Evolutionary conservation across 2,797 vertebrate species (phyloP).

Genomic region (Streptopelia turtur): DNA sequence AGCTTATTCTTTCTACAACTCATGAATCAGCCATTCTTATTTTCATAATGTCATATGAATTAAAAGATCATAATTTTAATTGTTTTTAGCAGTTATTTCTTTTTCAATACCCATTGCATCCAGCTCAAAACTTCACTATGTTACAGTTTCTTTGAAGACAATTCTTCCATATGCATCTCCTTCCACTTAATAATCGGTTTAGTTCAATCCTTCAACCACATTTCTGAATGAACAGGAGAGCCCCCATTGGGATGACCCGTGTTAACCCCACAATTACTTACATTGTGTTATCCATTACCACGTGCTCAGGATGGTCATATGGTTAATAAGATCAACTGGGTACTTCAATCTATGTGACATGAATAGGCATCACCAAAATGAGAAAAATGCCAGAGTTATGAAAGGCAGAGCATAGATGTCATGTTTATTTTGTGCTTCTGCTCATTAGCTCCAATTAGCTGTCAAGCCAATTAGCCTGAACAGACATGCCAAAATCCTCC

Average conservation of each 20-base stretch:
- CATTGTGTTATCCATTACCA: neutral
- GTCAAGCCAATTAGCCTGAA: constrained; percentile 32
- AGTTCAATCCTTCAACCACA: neutral
- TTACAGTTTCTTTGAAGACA: neutral
- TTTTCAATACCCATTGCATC: neutral
- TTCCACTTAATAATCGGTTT: neutral
- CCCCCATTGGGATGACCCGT: neutral
- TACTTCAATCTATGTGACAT: constrained; percentile 23
- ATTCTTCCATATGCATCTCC: neutral
- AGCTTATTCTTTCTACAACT: neutral
- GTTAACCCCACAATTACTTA: neutral
- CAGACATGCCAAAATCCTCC: neutral
- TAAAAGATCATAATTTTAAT: neutral
- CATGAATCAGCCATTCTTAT: neutral
- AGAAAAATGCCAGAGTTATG: neutral
- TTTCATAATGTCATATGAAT: neutral
- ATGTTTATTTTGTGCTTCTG: constrained; percentile 32
- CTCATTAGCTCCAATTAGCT: constrained; percentile 24
- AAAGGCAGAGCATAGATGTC: constrained; percentile 15
- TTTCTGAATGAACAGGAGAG: neutral
- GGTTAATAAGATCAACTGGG: constrained; percentile 15
- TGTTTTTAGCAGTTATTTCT: neutral
- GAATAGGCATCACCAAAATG: constrained; percentile 19
- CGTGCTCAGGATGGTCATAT: neutral
- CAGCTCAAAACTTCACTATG: neutral